A percentile compares a stretch with the other conserved stretches of the same genome.
Conservation (phyloP, 2,797 vertebrate genomes). For the Astyanax mexicanus region DNA sequence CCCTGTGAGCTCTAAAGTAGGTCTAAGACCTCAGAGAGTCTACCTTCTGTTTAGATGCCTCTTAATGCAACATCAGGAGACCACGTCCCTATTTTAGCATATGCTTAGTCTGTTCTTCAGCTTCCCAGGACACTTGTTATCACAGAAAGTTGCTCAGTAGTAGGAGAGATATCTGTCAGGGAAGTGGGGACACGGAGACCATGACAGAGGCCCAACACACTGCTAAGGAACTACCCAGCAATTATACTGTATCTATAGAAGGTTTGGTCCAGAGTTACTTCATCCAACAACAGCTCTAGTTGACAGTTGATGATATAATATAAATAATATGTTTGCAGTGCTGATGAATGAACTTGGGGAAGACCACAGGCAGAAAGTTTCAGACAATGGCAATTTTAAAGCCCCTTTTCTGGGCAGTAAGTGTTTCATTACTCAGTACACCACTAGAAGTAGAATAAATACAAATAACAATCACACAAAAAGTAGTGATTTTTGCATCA, state of each 20-base stretch:
- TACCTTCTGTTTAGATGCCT: conserved; percentile 45
- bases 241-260: conserved; percentile 5
- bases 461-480: too few species aligned
- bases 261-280: background rate
- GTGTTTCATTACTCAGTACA: too few species aligned
- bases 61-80: conserved; percentile 30
- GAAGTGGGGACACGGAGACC: conserved; percentile 28
- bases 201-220: conserved; percentile 34
- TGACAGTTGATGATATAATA: conserved; percentile 50
- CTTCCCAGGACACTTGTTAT: conserved; percentile 61
- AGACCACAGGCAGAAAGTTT: background rate
- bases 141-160: conserved; percentile 41
- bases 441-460: too few species aligned
- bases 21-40: conserved; percentile 46
- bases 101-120: conserved; percentile 38
- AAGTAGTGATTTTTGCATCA: too few species aligned
- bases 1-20: conserved; percentile 41
- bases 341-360: background rate
- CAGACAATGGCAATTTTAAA: too few species aligned
- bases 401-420: too few species aligned
- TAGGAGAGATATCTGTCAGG: conserved; percentile 44
- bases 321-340: conserved; percentile 28
- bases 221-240: conserved; percentile 28
- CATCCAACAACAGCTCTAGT: conserved; percentile 20
- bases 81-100: conserved; percentile 39